Evolutionary conservation across 2,113 vertebrate species (phyloP), one percentile per base, ranked within the genome.

Genomic region (Noctilio leporinus): DNA sequence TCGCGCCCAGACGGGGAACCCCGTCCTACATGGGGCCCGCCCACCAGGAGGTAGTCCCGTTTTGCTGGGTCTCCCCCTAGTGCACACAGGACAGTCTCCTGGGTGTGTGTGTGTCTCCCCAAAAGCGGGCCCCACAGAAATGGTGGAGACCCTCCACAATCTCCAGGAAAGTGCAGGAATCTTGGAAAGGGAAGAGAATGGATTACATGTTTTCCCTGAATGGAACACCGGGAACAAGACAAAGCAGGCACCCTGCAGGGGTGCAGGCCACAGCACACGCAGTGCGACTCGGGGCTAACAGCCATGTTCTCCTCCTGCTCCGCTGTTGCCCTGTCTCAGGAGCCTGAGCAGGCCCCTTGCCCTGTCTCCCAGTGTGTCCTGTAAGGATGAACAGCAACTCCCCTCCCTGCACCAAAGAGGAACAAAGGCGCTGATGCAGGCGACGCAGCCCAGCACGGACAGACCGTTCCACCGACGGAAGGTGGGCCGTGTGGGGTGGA

Each of bases 181-280:
- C 53, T 24, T 57, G 35, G 49, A 73, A 55, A 40, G 3, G 1
- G 9, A 2, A 0, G 26, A 67, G 78, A 45, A 76, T 0, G 40
- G 62, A 47, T 0, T 16, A 12, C 1, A 30, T 0, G 38, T 43
- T 70, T 77, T 38, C 51, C 62, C 51, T 45, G 7, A 35, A 45
- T 0, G 59, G 9, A 72, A 10, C 67, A 9, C 24, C 15, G 4
- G 10, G 16, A 12, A 33, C 2, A 1, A 35, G 0, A 24, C 0
- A 22, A 19, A 55, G 1, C 0, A 45, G 1, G 22, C 26, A 0
- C 3, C 0, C n/a, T 5, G 2, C 2, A 4, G 43, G 10, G 12
- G 26, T 0, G 17, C 0, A 12, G 47, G 28, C 11, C 11, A 1
- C 0, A 0, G 0, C 0, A 3, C 0, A 3, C 19, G 10, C 49